Evolutionary conservation across 2,113 vertebrate species (phyloP).

Genomic region (Chitala chitala): DNA sequence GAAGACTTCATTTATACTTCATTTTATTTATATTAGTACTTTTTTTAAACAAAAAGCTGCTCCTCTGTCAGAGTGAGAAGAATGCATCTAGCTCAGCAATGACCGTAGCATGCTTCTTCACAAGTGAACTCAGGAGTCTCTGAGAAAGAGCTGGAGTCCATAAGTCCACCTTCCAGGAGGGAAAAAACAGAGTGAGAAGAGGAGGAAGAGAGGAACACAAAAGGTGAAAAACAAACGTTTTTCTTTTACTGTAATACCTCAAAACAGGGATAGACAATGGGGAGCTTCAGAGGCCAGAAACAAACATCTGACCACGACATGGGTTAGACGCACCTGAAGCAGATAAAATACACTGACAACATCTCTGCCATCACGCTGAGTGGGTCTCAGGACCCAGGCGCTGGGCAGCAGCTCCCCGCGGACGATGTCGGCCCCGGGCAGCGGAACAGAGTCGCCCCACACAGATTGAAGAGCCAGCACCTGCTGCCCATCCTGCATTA

Average conservation of each 20-base stretch:
- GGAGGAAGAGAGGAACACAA: neutral
- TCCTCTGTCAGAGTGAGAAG: conserved; percentile 53
- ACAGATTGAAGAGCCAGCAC: conserved; percentile 86
- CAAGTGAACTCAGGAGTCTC: conserved; percentile 63
- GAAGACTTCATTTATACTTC: conserved; percentile 2
- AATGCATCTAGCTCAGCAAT: conserved; percentile 75
- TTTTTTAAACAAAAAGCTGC: conserved; percentile 17
- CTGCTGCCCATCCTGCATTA: conserved; percentile 66
- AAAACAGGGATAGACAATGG: no score
- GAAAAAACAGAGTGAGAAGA: neutral
- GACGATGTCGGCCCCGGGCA: conserved; percentile 73
- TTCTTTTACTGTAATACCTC: neutral
- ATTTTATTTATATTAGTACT: conserved; percentile 53
- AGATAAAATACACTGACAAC: conserved; percentile 78
- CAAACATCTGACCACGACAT: no score
- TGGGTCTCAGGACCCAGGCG: conserved; percentile 84
- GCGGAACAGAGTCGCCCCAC: conserved; percentile 82
- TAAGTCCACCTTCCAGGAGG: conserved; percentile 74
- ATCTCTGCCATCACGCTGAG: conserved; percentile 64
- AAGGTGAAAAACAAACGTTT: neutral
- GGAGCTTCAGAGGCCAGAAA: neutral
- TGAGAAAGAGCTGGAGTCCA: conserved; percentile 75
- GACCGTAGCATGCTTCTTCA: conserved; percentile 73
- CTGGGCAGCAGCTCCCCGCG: conserved; percentile 91
- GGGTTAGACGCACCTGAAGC: conserved; percentile 70